A percentile compares a stretch with the other conserved stretches of the same genome.
These are phyloP conservation scores for Oryzias curvinotus DNA, from an alignment of 2,113 vertebrate genomes.

Conservation along the genomic window DNA sequence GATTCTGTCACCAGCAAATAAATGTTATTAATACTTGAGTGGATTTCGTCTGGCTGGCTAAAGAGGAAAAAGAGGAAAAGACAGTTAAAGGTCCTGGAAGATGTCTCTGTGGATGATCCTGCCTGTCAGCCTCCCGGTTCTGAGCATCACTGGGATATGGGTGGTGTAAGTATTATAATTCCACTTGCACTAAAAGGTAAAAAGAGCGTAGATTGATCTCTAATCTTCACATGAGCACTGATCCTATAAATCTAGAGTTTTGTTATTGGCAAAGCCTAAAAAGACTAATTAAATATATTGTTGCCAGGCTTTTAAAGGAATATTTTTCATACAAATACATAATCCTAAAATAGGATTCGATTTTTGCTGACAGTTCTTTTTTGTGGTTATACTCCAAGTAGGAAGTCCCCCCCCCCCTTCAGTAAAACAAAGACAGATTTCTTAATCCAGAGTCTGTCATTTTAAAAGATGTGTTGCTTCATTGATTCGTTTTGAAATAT, in stretches of 20 bases:
- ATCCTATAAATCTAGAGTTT: too few species aligned
- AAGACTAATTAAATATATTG: too few species aligned
- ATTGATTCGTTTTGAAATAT: conserved; percentile 11
- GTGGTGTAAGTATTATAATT: conserved; percentile 83
- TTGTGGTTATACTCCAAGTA: too few species aligned
- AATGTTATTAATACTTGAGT: conserved; percentile 73
- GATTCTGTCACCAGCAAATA: conserved; percentile 58
- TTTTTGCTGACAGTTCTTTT: too few species aligned
- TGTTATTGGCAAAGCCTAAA: too few species aligned
- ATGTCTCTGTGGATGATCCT: conserved; percentile 86
- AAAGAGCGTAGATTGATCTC: too few species aligned
- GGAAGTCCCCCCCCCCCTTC: conserved; percentile 1
- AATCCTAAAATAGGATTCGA: too few species aligned
- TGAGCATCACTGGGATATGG: conserved; percentile 91
- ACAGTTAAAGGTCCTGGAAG: conserved; percentile 50
- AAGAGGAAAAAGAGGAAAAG: conserved; percentile 74
- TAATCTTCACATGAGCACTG: too few species aligned
- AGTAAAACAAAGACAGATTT: conserved; percentile 43
- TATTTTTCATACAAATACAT: too few species aligned
- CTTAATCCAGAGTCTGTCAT: conserved; percentile 36
- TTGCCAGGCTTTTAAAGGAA: too few species aligned
- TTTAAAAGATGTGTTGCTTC: conserved; percentile 24
- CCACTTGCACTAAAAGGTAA: too few species aligned
- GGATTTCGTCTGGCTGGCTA: conserved; percentile 67
- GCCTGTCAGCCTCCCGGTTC: conserved; percentile 83